Evolutionary conservation across 2,888 invertebrate species (phyloP).

Genomic region (Drosophila peninsularis): DNA sequence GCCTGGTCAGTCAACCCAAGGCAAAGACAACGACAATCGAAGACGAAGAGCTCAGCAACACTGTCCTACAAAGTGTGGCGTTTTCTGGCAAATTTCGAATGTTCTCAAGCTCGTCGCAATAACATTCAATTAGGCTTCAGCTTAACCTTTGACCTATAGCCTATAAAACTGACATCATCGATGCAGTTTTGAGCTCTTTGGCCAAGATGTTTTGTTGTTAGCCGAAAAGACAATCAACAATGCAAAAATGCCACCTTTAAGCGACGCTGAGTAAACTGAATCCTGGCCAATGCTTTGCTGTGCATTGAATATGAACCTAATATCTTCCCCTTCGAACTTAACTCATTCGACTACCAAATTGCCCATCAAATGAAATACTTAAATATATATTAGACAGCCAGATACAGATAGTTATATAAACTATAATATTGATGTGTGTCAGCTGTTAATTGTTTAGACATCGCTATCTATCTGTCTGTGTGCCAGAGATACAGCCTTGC

Average conservation of each 20-base stretch:
- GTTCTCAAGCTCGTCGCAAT: background rate
- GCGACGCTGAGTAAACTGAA: too few relatives aligned
- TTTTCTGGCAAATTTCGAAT: background rate
- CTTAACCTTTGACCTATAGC: constrained; percentile 3
- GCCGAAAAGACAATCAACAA: background rate
- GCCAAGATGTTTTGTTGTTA: background rate
- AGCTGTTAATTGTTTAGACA: constrained; percentile 41
- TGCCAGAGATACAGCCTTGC: constrained; percentile 38
- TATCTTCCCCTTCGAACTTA: too few relatives aligned
- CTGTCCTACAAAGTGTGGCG: too few relatives aligned
- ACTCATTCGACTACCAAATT: background rate
- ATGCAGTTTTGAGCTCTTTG: background rate
- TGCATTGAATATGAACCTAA: background rate
- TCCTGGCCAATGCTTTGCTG: too few relatives aligned
- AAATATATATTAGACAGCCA: constrained; percentile 53
- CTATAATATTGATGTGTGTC: background rate
- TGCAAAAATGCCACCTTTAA: background rate
- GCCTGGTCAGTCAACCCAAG: constrained; percentile 42
- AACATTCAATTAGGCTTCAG: constrained; percentile 1
- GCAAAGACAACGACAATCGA: background rate
- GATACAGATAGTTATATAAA: background rate
- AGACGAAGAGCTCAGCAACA: background rate
- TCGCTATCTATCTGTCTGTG: constrained; percentile 9
- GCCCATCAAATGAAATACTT: constrained; percentile 40
- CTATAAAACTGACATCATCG: background rate